Evolutionary conservation across 2,888 invertebrate species (phyloP), one percentile per base, ranked within the genome.

Genomic region (Hipparchia semele): DNA sequence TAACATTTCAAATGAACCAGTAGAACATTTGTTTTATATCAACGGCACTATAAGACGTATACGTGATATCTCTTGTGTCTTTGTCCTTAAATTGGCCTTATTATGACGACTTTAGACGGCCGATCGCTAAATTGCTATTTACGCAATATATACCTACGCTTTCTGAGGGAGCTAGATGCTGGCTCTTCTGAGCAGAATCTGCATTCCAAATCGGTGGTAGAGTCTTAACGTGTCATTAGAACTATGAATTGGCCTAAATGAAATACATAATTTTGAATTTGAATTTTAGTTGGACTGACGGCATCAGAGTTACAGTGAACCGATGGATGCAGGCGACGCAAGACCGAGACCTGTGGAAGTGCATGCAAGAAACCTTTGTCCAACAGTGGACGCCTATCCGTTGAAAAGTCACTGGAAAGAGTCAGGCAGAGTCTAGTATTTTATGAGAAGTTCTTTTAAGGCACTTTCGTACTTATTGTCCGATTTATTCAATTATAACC

Each of bases 41-140:
- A 65, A 53, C 33, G 53, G 51, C 53, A 53, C 68, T 60, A 45
- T 46, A 64, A 64, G 56, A 64, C 64, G 70, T 62, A 6, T 23
- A 46, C 6, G 8, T 54, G 64, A 62, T 13, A 54, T 70, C 54
- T 54, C 46, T 62, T 9, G 60, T 49, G 68, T 67, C 66, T 70
- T 60, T 73, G 64, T 62, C 51, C 61, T 67, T 67, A 71, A 71
- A 75, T 73, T 75, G 68, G 68, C 9, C 33, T 64, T 60, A 75
- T 75, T 75, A 70, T 3, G 62, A 33, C 23, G 64, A 71, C 61
- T 68, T 54, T 45, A 51, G 59, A 60, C 33, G 7, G 13, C 2
- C 56, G 7, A 54, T 23, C 58, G 58, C 8, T 58, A 58, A 58
- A 58, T 58, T 8, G 23, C 23, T 58, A 58, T 58, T 58, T 58